Evolutionary conservation across 1,140 invertebrate genomes (phyloP), one percentile per base, ranked within the genome.

Genomic region (Formica selysi): DNA sequence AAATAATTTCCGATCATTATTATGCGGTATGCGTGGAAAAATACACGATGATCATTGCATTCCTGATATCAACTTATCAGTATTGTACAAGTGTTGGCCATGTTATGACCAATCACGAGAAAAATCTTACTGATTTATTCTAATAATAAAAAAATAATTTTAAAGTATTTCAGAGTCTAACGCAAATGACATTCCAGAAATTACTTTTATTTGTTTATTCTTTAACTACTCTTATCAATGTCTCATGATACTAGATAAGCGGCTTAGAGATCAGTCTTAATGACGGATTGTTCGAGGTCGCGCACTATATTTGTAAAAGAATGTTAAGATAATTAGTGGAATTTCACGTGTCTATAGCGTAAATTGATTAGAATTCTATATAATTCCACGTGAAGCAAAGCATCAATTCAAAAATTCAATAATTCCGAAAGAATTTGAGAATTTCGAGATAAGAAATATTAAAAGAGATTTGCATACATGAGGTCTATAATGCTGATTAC

Each of bases 231-330:
- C 61, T 89, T 90, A 90, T 87, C 86, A 36, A 10, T 5, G 44
- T 44, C 48, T 76, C 3, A 16, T 36, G 70, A 71, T 41, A 13
- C 26, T 81, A 11, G 67, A 87, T 85, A 85, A 89, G 38, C 38
- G 41, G 62, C 67, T 71, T 61, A 83, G 26, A 67, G 54, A 87
- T 79, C 36, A 5, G 74, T 67, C 79, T 80, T 70, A 86, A 86
- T 41, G 71, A 84, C 29, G 29, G 78, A 90, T 54, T 41, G 54
- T 5, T 79, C 79, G 41, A 89, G 64, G 74, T 86, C 65, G 11
- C 26, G 51, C 5, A 76, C 16, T 64, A 70, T 38, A 78, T 51
- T 6, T 4, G 36, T 38, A 48, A 68, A 73, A 68, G 41, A 62
- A 19, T 65, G 59, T 86, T 48, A 36, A 26, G 73, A 64, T 4